Evolutionary conservation across 2,888 invertebrate species (phyloP).

Genomic region (Brenthis daphne): DNA sequence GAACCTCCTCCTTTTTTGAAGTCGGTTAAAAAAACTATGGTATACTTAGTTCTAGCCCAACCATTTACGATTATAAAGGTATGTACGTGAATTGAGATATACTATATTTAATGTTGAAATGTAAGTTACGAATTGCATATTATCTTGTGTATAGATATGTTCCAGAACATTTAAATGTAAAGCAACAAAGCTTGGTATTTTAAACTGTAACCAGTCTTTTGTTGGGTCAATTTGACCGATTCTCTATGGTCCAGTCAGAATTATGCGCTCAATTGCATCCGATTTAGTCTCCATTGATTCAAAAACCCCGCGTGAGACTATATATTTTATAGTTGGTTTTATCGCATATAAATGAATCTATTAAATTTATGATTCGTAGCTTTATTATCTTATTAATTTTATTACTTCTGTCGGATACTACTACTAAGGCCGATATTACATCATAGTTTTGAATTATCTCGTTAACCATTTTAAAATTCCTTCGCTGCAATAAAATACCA

Average conservation of each 20-base stretch:
- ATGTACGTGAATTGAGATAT: no score
- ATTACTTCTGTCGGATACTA: conserved; percentile 56
- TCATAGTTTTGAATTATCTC: conserved; percentile 27
- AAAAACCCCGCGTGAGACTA: conserved; percentile 68
- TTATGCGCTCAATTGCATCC: conserved; percentile 72
- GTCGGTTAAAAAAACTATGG: no score
- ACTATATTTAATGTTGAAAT: no score
- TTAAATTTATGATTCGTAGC: conserved; percentile 71
- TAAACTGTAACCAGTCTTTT: conserved; percentile 40
- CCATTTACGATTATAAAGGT: no score
- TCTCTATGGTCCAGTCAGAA: conserved; percentile 68
- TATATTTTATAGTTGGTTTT: conserved; percentile 76
- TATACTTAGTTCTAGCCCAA: no score
- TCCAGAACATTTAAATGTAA: conserved; percentile 24
- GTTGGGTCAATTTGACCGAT: conserved; percentile 67
- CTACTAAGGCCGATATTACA: conserved; percentile 50
- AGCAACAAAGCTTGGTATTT: conserved; percentile 33
- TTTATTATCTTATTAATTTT: conserved; percentile 63
- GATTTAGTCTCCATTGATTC: conserved; percentile 70
- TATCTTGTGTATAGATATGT: conserved; percentile 3
- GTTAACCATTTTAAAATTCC: conserved; percentile 25
- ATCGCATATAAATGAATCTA: conserved; percentile 76
- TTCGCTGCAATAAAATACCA: conserved; percentile 16
- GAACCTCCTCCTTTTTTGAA: no score
- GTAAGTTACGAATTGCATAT: background rate